Percentiles rank a stretch among this genome's conserved stretches.
Evolutionary conservation across 2,113 vertebrate species (phyloP).

Genomic region (Cyanoderma ruficeps): DNA sequence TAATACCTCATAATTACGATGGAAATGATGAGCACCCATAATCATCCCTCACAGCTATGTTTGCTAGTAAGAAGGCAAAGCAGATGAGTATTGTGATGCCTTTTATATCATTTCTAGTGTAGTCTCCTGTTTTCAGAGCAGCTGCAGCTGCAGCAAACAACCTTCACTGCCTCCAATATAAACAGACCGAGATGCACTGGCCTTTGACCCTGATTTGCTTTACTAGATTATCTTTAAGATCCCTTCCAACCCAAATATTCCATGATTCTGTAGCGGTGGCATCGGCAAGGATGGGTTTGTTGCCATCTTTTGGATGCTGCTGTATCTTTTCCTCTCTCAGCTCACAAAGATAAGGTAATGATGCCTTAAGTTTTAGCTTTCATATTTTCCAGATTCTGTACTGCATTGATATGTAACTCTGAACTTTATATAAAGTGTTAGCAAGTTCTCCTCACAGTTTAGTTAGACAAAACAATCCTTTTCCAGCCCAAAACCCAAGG

Average conservation of each 20-base stretch:
- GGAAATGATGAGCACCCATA: not conserved
- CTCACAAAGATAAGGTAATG: not conserved
- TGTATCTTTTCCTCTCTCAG: not conserved
- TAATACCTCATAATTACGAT: constrained; percentile 15
- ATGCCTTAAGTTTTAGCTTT: not conserved
- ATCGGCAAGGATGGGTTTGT: not conserved
- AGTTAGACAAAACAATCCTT: not conserved
- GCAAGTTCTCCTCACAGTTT: not conserved
- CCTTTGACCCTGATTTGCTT: not conserved
- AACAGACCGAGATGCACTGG: not conserved
- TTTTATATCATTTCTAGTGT: not conserved
- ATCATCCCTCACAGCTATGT: not conserved
- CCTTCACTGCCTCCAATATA: not conserved
- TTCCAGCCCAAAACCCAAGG: not conserved
- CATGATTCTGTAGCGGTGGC: rapidly evolving
- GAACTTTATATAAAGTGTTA: not conserved
- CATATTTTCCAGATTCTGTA: not conserved
- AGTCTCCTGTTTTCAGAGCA: not conserved
- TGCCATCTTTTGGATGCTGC: not conserved
- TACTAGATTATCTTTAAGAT: not conserved
- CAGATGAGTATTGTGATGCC: not conserved
- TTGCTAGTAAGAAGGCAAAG: constrained; percentile 6
- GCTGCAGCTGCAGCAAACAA: not conserved
- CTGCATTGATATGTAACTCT: not conserved
- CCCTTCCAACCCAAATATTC: not conserved